A percentile compares a stretch with the other conserved stretches of the same genome.
Evolutionary conservation across 2,888 invertebrate genomes (phyloP).

Genomic region (Acrobasis repandana): DNA sequence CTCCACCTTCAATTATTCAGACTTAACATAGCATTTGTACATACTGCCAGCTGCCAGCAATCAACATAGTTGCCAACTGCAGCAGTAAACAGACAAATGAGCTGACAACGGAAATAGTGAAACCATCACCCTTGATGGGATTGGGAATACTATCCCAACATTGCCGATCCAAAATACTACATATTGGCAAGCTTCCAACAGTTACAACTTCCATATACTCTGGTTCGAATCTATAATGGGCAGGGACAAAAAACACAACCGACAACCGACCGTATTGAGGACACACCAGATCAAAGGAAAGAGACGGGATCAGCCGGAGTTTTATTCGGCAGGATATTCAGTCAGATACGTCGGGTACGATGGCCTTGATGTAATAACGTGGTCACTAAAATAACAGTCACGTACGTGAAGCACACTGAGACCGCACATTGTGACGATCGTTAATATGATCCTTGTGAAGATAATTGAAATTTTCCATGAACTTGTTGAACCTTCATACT

Average conservation of each 20-base stretch:
- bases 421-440: conserved; percentile 20
- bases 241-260: conserved; percentile 44
- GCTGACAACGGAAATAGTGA: neutral
- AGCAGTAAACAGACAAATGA: neutral
- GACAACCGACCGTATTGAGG: conserved; percentile 46
- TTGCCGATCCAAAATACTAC: conserved; percentile 40
- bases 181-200: conserved; percentile 60
- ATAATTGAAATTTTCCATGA: conserved; percentile 24
- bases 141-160: conserved; percentile 5
- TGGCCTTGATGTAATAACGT: conserved; percentile 50
- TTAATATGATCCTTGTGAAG: conserved; percentile 28
- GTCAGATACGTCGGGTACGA: conserved; percentile 45
- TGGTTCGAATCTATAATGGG: conserved; percentile 48
- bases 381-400: conserved; percentile 52
- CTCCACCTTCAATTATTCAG: neutral
- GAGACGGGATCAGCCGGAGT: conserved; percentile 43
- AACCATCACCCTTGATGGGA: neutral
- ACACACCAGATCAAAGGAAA: conserved; percentile 45
- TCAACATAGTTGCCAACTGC: neutral
- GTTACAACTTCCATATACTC: conserved; percentile 62
- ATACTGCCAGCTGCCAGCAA: neutral
- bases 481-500: neutral
- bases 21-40: neutral
- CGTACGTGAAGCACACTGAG: conserved; percentile 42
- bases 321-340: conserved; percentile 54